These are phyloP conservation scores for Rotaria sp. DNA, from an alignment of 2,888 invertebrate species.

Conservation along the genomic window DNA sequence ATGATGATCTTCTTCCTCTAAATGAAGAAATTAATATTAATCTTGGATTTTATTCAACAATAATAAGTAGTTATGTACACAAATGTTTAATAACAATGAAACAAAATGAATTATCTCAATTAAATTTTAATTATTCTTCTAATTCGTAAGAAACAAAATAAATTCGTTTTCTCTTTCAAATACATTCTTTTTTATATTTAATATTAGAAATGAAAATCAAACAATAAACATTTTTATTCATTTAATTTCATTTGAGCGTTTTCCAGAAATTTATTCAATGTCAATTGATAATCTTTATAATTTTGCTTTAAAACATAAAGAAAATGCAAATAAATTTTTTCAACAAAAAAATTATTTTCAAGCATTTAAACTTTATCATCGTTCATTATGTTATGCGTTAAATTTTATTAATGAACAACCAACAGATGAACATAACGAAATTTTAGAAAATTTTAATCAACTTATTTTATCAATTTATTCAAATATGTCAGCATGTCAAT, in stretches of 20 bases:
- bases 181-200: too few relatives aligned
- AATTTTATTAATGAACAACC: slow-evolving; percentile 1
- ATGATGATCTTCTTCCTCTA: not conserved
- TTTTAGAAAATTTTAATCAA: not conserved
- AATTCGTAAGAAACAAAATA: not conserved
- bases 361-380: slow-evolving; percentile 18
- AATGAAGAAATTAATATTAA: not conserved
- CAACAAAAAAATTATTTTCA: not conserved
- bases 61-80: not conserved
- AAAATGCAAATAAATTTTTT: slow-evolving; percentile 25
- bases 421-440: not conserved
- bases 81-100: slow-evolving; percentile 14
- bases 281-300: not conserved
- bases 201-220: not conserved
- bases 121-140: not conserved
- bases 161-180: too few relatives aligned
- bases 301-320: slow-evolving; percentile 5
- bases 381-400: slow-evolving; percentile 2
- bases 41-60: not conserved
- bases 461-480: slow-evolving; percentile 20
- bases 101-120: not conserved
- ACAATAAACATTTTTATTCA: not conserved
- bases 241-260: not conserved
- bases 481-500: slow-evolving; percentile 1
- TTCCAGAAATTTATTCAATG: not conserved